Evolutionary conservation across 2,113 vertebrate genomes (phyloP), one percentile per base, ranked within the genome.

Genomic region (Psephotus haematonotus): DNA sequence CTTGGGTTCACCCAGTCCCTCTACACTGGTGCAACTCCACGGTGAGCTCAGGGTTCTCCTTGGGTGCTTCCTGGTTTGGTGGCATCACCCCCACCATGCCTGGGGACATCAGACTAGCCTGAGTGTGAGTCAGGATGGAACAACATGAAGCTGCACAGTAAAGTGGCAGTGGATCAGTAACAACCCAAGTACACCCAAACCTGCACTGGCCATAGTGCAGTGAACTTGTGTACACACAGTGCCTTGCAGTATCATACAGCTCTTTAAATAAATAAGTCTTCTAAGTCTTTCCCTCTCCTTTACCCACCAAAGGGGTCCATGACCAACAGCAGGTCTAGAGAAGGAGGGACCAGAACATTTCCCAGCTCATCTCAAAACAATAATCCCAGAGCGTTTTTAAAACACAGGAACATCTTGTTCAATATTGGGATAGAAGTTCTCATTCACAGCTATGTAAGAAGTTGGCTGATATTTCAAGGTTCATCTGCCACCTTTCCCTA

Each of bases 181-280:
- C 23, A 29, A 6, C 33, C 63, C 67, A 46, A 11, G 4, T 6
- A 65, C 2, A 41, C 28, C 59, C 80, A 67, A 60, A 57, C 3
- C 57, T 59, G 57, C 22, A 23, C 57, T 59, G 33, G 57, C 4
- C 1, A 4, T 0, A 5, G 2, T 5, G 7, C 13, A 7, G 39
- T 17, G 33, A 87, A 2, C 23, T 2, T 2, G 20, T 0, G 23
- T 23, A 10, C 75, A 20, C 18, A 15, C 1, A 0, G 18, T 5
- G 4, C 24, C 41, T 41, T 33, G 10, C n/a, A 33, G 72, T 4
- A 4, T 20, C 33, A 8, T 1, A 15, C 8, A 31, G 29, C 31
- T 18, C 31, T 46, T 74, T 4, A 27, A 55, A 20, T 1, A 33
- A 55, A 41, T 5, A 35, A 52, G 27, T 39, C 4, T 29, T 43